Base-by-base conservation (phyloP, 2,888 invertebrate species). In the Synanthedon myopaeformis region DNA sequence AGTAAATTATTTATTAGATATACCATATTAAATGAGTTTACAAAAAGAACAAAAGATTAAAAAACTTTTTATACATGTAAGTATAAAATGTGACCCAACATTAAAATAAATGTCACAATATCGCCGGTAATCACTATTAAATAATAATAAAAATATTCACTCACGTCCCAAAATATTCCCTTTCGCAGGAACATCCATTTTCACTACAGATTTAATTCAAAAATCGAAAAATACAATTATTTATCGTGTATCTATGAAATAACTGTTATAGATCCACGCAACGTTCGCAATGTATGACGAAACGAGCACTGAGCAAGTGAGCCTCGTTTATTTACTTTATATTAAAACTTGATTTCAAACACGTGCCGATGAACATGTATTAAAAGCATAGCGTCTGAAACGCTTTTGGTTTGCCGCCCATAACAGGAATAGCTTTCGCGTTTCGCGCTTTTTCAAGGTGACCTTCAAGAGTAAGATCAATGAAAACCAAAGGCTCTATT, bases 121-220 rank as follows among this genome's bases (percentile, higher is more conserved):
- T 35, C 8, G 35, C 35, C 35, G 2, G 3, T 35, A 35, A 35
- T 35, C 10, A 35, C 35, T 35, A 45, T 19, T 49, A 10, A 19
- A 49, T 12, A 11, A 49, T 12, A 13, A 23, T 23, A 17, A 49
- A 17, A 49, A 17, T 49, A 23, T 14, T 14, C 51, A 89, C 90
- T 90, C 78, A 90, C 90, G 84, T 74, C 89, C 90, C 61, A 90
- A 79, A 63, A 90, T 64, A 69, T 89, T 90, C 74, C 90, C 90
- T 67, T 70, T 89, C 1, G 89, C 88, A 42, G 88, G 88, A 60
- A 89, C 89, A 64, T 89, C 89, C 79, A 90, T 88, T 59, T 67
- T 69, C 70, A 73, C 55, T 23, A 5, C 45, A 6, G 45, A 1
- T 35, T 35, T 45, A 45, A 45, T 45, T n/a, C 45, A 45, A 45